Base-by-base conservation (phyloP, 2,888 invertebrate genomes). In the Muschampia plurimacula region DNA sequence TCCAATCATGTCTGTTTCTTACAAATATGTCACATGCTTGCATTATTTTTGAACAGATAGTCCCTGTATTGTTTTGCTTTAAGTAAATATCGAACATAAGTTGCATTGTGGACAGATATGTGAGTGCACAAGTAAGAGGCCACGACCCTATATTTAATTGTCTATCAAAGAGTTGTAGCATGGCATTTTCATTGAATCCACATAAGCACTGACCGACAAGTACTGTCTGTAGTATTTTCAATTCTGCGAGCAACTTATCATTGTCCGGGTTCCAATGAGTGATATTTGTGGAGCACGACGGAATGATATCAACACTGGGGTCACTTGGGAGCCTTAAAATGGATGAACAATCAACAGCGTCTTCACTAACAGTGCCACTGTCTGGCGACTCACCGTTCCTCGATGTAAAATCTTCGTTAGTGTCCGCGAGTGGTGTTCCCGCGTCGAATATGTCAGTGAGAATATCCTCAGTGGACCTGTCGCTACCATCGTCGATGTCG, bases 101-200 rank as follows among this genome's bases (percentile, higher is more conserved):
- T 83, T 98, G 98, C 82, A 98, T 95, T 77, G 97, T 97, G 74
- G 98, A 98, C 76, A 98, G 93, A 84, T 97, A 97, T 81, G 97
- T 96, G 59, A 98, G 87, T 6, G 97, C 90, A 81, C 89, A 89
- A 74, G 91, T 93, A 41, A 94, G 75, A 0, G 94, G 92, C 94
- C 93, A 94, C 15, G 92, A 84, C 55, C 90, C 91, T 75, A 95
- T 95, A 74, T 94, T 92, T 15, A 95, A 87, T 65, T 90, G 95
- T 75, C 96, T 95, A 80, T 96, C 96, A 84, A 97, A 97, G 0
- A 97, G 96, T 83, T 96, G 96, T 5, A 96, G 92, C 60, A 97
- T 86, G 74, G 96, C 95, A 80, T 95, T 95, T 82, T 97, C 97
- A 32, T 97, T 95, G 75, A 97, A 95, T 39, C 96, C 96, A 89